A percentile compares a stretch with the other conserved stretches of the same genome.
Evolutionary conservation across 2,888 invertebrate genomes (phyloP).

Genomic region (Tenthredo notha): DNA sequence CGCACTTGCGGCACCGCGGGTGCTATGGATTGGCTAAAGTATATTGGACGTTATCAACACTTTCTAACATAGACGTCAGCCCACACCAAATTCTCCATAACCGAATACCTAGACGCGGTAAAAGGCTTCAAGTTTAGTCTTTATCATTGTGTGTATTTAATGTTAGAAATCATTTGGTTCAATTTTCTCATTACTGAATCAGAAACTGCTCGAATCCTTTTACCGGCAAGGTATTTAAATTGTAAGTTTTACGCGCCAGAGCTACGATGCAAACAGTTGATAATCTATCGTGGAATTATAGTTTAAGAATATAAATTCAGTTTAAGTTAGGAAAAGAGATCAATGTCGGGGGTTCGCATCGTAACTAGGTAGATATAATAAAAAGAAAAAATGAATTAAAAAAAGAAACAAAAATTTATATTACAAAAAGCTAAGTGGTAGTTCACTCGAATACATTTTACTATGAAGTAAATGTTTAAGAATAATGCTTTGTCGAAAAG

Average conservation of each 20-base stretch:
- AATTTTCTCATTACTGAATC: background rate
- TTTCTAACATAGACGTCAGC: conserved; percentile 78
- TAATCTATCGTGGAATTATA: background rate
- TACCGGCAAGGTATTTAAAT: conserved; percentile 39
- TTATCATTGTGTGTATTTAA: background rate
- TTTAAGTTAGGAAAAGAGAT: background rate
- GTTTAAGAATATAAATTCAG: background rate
- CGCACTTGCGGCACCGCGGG: conserved; percentile 1
- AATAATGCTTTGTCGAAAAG: conserved; percentile 20
- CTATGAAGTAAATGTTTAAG: conserved; percentile 37
- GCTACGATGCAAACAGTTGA: conserved; percentile 31
- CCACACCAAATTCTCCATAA: conserved; percentile 78
- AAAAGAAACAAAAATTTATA: conserved; percentile 24
- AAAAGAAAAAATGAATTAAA: background rate
- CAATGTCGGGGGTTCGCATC: background rate
- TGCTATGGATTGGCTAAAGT: conserved; percentile 42
- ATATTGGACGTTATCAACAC: conserved; percentile 48
- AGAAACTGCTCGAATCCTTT: conserved; percentile 20
- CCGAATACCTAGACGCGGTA: conserved; percentile 62
- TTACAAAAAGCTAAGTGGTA: conserved; percentile 47
- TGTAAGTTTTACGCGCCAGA: conserved; percentile 38
- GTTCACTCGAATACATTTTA: conserved; percentile 46
- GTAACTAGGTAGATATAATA: conserved; percentile 21
- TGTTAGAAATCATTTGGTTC: background rate
- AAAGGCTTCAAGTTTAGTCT: conserved; percentile 29